Percentiles rank a stretch among this genome's conserved stretches.
phyloP scores from a whole-genome alignment of 2,888 invertebrate genomes.

The Andrena haemorrhoa region DNA sequence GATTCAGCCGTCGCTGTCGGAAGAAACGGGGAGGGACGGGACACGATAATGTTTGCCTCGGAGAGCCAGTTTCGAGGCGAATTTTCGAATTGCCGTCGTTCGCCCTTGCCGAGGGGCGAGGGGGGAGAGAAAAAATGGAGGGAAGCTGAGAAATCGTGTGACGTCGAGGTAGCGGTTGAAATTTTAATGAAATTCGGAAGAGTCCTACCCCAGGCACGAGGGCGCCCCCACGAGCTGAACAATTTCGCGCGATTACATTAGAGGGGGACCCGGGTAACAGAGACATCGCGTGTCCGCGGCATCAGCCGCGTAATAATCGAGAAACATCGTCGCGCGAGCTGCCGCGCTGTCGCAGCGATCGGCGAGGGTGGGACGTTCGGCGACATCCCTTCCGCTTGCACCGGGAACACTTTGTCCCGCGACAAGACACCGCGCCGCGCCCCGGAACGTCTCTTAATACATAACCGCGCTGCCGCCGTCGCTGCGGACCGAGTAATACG shows the following conservation, averaged over 20 bases:
- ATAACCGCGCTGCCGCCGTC: background rate
- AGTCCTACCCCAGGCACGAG: background rate
- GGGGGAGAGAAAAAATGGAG: background rate
- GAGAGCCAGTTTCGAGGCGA: background rate
- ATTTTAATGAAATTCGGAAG: slow-evolving; percentile 5
- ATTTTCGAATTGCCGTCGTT: slow-evolving; percentile 6
- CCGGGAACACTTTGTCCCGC: background rate
- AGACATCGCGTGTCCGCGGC: slow-evolving; percentile 14
- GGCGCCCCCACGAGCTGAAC: background rate
- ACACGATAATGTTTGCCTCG: slow-evolving; percentile 17
- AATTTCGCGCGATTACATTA: slow-evolving; percentile 8
- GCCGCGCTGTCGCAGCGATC: background rate
- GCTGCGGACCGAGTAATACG: slow-evolving; percentile 51
- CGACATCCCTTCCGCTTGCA: slow-evolving; percentile 3
- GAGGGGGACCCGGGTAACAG: background rate
- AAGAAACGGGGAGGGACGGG: background rate
- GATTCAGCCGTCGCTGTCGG: slow-evolving; percentile 27
- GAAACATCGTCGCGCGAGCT: background rate
- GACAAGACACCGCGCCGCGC: background rate
- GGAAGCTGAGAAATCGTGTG: background rate
- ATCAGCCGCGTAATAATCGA: slow-evolving; percentile 1
- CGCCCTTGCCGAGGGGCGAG: background rate
- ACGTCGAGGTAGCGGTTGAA: slow-evolving; percentile 1
- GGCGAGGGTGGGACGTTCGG: background rate
- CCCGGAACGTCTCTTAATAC: slow-evolving; percentile 39